phyloP scores from a whole-genome alignment of 1,140 invertebrate genomes.

The Spodoptera litura region DNA sequence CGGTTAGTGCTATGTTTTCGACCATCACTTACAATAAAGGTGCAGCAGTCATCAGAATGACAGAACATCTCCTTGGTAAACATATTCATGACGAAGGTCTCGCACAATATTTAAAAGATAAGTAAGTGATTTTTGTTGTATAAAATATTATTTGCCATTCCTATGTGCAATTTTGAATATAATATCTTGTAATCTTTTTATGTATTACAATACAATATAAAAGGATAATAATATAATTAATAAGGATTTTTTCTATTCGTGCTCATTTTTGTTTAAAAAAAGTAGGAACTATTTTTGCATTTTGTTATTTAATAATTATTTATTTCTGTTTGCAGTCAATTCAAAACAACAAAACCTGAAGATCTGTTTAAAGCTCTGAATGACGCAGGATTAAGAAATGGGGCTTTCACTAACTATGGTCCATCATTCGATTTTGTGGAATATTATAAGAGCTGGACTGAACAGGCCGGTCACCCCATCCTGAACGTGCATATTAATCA shows the following conservation, averaged over 20 bases:
- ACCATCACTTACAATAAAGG: slow-evolving; percentile 89
- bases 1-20: slow-evolving; percentile 87
- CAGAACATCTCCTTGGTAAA: slow-evolving; percentile 89
- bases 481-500: slow-evolving; percentile 85
- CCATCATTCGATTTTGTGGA: slow-evolving; percentile 70
- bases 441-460: slow-evolving; percentile 85
- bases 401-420: slow-evolving; percentile 69
- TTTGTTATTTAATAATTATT: not conserved
- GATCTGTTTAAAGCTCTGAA: slow-evolving; percentile 89
- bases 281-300: too few species aligned
- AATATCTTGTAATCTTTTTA: too few species aligned
- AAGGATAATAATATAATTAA: too few species aligned
- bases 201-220: too few species aligned
- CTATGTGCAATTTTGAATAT: too few species aligned
- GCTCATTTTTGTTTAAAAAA: too few species aligned
- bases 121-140: slow-evolving; percentile 47
- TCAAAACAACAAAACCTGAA: slow-evolving; percentile 87
- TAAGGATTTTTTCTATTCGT: too few species aligned
- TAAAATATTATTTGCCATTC: not conserved
- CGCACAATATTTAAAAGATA: slow-evolving; percentile 86
- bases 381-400: slow-evolving; percentile 72
- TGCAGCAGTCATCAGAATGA: slow-evolving; percentile 91
- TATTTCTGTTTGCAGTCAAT: slow-evolving; percentile 65
- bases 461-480: slow-evolving; percentile 84
- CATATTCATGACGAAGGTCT: slow-evolving; percentile 88